These are phyloP conservation scores for Hippasteria phrygiana DNA, from an alignment of 53 echinoderm and acorn worm genomes.

Conservation along the genomic window DNA sequence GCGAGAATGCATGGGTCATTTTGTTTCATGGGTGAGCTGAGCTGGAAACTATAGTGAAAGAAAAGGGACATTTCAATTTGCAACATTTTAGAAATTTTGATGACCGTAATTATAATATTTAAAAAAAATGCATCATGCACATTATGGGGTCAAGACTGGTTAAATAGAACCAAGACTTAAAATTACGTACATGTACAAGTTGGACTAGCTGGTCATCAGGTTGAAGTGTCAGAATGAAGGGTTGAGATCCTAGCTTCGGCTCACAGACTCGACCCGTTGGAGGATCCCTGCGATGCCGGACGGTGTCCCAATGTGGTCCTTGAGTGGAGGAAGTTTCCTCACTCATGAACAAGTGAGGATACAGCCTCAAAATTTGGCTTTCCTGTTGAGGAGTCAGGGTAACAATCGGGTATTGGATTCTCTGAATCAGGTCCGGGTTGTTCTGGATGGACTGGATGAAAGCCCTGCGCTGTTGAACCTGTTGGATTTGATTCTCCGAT, in stretches of 20 bases:
- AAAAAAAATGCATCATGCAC: not conserved
- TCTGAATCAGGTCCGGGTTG: not conserved
- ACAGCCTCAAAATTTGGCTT: not conserved
- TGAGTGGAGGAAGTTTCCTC: not conserved
- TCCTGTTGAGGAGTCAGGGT: not conserved
- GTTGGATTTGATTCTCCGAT: not conserved
- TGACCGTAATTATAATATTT: not conserved
- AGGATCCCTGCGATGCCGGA: not conserved
- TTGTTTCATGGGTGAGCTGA: too few species aligned
- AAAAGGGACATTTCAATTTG: too few species aligned
- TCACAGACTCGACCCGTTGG: not conserved
- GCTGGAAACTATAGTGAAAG: too few species aligned
- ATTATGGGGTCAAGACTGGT: not conserved
- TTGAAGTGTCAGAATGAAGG: not conserved
- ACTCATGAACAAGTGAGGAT: not conserved
- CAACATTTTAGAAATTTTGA: too few species aligned
- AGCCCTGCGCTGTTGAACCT: not conserved
- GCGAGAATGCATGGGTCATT: too few species aligned
- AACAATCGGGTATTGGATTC: not conserved
- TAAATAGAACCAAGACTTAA: not conserved
- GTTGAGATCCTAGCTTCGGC: not conserved
- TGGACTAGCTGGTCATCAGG: slow-evolving; percentile 1
- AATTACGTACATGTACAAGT: not conserved
- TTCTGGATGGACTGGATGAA: not conserved
- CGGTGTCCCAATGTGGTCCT: too few species aligned